Percentiles rank a stretch among this genome's conserved stretches.
Conservation (phyloP, 2,113 vertebrate genomes). For the Thunnus thynnus region DNA sequence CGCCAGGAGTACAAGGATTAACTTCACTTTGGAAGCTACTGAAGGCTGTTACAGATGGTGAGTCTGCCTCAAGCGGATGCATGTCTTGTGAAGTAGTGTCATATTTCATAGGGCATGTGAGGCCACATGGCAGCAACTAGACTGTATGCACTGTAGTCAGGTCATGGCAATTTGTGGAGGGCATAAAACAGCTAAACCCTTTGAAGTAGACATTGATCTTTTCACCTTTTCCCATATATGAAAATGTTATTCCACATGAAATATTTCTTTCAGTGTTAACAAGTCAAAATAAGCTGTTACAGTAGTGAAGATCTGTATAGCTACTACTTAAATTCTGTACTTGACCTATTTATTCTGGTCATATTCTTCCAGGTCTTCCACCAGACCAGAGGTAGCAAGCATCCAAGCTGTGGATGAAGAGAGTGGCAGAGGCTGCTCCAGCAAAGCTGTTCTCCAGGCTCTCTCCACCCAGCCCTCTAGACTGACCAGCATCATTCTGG, state of each 20-base stretch:
- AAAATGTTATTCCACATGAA: not conserved
- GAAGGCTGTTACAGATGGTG: constrained; percentile 97
- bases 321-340: not conserved
- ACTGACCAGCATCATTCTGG: constrained; percentile 90
- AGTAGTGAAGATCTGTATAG: no score
- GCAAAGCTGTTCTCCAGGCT: constrained; percentile 91
- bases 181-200: not conserved
- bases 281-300: not conserved
- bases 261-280: not conserved
- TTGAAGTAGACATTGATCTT: no score
- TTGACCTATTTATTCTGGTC: not conserved
- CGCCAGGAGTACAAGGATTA: constrained; percentile 88
- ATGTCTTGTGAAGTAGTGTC: constrained; percentile 32
- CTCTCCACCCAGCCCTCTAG: constrained; percentile 86
- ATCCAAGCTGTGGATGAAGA: constrained; percentile 87
- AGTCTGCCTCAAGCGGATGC: constrained; percentile 69
- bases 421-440: constrained; percentile 88
- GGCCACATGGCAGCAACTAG: constrained; percentile 26
- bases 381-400: constrained; percentile 93
- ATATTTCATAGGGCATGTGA: constrained; percentile 18
- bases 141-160: not conserved
- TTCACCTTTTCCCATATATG: no score
- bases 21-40: constrained; percentile 93
- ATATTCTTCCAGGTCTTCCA: constrained; percentile 88
- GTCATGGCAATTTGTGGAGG: not conserved